A percentile compares a stretch with the other conserved stretches of the same genome.
Conservation (phyloP, 1,140 invertebrate species). For the Ceratosolen solmsi region DNA sequence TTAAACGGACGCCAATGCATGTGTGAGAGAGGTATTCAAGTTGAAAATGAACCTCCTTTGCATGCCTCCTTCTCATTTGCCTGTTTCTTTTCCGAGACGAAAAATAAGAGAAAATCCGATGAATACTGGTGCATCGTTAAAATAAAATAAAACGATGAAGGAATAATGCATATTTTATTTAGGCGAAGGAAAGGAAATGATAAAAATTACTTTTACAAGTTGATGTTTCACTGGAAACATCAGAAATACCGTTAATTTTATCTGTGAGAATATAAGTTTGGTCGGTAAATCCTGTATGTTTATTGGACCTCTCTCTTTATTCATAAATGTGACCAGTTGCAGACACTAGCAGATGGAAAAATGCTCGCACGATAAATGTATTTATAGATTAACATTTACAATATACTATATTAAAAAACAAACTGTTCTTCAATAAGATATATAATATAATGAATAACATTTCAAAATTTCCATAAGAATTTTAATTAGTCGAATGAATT, state of each 20-base stretch:
- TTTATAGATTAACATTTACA: constrained; percentile 37
- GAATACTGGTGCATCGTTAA: constrained; percentile 14
- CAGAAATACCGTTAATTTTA: constrained; percentile 32
- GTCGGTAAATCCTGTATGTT: constrained; percentile 2
- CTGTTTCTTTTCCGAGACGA: background rate
- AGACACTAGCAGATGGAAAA: background rate
- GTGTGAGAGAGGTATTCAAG: background rate
- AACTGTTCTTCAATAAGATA: background rate
- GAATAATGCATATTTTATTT: background rate
- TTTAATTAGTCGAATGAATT: background rate
- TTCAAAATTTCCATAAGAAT: background rate
- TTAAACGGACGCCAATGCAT: background rate
- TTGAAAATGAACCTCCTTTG: background rate
- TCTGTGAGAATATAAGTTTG: background rate
- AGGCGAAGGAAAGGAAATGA: background rate
- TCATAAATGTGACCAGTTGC: constrained; percentile 13
- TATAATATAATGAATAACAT: background rate
- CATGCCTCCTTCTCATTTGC: background rate
- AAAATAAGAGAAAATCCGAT: constrained; percentile 10
- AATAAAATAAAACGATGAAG: constrained; percentile 27
- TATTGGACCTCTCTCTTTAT: constrained; percentile 13
- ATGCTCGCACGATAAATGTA: background rate
- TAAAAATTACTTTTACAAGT: constrained; percentile 33
- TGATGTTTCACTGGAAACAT: constrained; percentile 25
- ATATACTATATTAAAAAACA: constrained; percentile 10